Evolutionary conservation across 2,797 vertebrate genomes (phyloP), one percentile per base, ranked within the genome.

Genomic region (Premnoplex brunnescens): DNA sequence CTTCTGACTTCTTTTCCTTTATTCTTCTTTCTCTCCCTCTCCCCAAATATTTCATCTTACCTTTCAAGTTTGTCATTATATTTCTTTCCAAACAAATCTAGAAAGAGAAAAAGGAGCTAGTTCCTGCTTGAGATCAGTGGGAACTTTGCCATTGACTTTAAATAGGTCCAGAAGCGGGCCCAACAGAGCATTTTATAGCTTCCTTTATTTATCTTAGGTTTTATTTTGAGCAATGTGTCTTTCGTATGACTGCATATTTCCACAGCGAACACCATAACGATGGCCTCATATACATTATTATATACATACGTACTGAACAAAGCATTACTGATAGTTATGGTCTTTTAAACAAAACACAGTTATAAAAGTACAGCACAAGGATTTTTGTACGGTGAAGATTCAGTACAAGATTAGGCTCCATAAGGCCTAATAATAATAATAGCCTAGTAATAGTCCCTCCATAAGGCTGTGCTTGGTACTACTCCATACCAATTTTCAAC

Each of bases 151-250:
- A 95, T 17, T 88, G 85, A 85, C 85, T 96, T 95, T 97, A 96
- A 97, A 95, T 90, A 95, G 91, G 89, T 71, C 41, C 77, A 96
- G 80, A 92, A 97, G 88, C 2, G 0, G 83, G 80, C 88, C 89
- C 80, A 88, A 56, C 74, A 79, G 71, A 95, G 60, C 91, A 87
- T 95, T 96, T 97, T 94, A 96, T 91, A 93, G 87, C 85, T 96
- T 96, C 93, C 96, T 96, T 86, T 97, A 94, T 97, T 97, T 96
- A 96, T 96, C 82, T 94, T 96, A 93, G 30, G 80, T 95, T 95
- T 96, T 95, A 96, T 96, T 97, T 96, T 91, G 83, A 94, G 95
- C 71, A 68, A 82, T 88, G 89, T 91, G 74, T 93, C 89, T 96
- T 88, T 76, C 46, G 41, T 91, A 89, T 79, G 93, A 94, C 91